These are phyloP conservation scores for Nemoura dubitans DNA, from an alignment of 2,888 invertebrate genomes.

Conservation along the genomic window DNA sequence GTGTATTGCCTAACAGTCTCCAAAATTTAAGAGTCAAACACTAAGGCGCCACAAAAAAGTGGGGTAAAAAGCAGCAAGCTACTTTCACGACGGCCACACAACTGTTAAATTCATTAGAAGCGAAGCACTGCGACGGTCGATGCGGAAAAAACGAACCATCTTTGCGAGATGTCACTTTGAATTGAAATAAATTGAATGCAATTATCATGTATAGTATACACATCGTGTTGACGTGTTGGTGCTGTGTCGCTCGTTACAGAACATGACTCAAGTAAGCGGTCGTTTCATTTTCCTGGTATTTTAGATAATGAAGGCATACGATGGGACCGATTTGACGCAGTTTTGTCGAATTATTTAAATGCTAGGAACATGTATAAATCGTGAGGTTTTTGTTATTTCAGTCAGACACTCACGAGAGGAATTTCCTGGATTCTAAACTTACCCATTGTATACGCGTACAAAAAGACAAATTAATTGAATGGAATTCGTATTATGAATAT, in stretches of 20 bases:
- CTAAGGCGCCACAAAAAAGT: not conserved
- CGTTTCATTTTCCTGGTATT: not conserved
- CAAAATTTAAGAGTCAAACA: not conserved
- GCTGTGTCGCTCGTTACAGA: not conserved
- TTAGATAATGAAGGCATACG: not conserved
- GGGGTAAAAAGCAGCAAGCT: not conserved
- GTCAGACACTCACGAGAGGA: not conserved
- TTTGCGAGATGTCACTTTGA: not conserved
- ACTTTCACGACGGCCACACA: not conserved
- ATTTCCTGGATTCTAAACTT: not conserved
- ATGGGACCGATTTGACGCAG: not conserved
- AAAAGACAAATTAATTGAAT: not conserved
- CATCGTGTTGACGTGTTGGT: not conserved
- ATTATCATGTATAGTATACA: not conserved
- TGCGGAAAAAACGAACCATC: not conserved
- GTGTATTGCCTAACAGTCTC: not conserved
- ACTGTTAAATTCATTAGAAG: not conserved
- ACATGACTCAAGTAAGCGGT: not conserved
- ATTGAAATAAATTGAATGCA: constrained; percentile 12
- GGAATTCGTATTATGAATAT: not conserved
- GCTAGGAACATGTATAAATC: not conserved
- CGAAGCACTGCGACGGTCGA: not conserved
- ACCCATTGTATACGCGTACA: not conserved
- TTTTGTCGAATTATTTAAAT: not conserved
- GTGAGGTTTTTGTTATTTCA: not conserved